These are phyloP conservation scores for Acanthosoma haemorrhoidale DNA, from an alignment of 2,888 invertebrate genomes.

Conservation along the genomic window DNA sequence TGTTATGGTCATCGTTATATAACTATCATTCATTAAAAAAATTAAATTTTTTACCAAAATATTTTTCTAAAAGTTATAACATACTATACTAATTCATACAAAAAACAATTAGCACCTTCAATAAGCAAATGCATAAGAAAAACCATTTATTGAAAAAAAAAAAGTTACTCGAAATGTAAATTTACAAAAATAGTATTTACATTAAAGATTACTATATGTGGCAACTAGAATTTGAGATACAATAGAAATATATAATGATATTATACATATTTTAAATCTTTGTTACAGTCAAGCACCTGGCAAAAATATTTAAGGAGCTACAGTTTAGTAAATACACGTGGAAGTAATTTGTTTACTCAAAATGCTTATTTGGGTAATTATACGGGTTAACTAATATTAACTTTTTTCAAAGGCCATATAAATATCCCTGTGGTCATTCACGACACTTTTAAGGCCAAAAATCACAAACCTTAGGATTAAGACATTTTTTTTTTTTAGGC, in stretches of 20 bases:
- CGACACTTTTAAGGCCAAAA: slow-evolving; percentile 8
- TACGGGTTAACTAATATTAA: no score
- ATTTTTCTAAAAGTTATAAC: no score
- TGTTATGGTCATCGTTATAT: no score
- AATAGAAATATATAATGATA: not conserved
- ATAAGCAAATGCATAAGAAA: not conserved
- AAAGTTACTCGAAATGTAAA: not conserved
- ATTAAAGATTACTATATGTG: not conserved
- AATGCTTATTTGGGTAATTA: no score
- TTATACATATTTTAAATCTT: not conserved
- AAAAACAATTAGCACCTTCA: not conserved
- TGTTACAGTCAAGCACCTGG: not conserved
- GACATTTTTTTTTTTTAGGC: no score
- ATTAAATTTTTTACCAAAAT: no score
- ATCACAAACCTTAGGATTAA: not conserved
- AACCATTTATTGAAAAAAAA: not conserved
- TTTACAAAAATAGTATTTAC: slow-evolving; percentile 9
- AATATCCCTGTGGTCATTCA: no score
- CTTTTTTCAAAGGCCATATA: no score
- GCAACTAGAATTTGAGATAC: not conserved
- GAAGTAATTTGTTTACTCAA: no score
- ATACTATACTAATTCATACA: not conserved
- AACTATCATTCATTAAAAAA: no score
- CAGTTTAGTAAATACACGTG: no score
- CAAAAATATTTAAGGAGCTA: no score